phyloP scores from a whole-genome alignment of 2,888 invertebrate species.

The Pycnomerus fuliginosus region DNA sequence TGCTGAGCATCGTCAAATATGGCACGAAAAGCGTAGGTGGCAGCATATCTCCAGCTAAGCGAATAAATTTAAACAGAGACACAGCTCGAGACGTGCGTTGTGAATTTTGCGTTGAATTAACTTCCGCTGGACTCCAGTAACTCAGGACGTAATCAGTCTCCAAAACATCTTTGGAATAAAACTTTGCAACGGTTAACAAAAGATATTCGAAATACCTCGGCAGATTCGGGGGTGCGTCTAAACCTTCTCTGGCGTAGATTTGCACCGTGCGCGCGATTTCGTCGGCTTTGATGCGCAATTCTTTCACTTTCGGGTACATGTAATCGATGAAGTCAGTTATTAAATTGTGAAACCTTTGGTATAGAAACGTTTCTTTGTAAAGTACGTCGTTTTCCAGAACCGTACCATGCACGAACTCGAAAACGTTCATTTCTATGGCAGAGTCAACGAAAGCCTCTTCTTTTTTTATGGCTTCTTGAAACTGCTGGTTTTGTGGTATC shows the following conservation, averaged over 20 bases:
- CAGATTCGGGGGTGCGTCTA: conserved; percentile 73
- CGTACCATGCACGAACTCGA: conserved; percentile 74
- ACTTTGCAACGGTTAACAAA: conserved; percentile 72
- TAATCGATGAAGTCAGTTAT: conserved; percentile 90
- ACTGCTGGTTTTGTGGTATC: conserved; percentile 58
- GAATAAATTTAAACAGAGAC: conserved; percentile 86
- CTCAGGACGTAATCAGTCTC: conserved; percentile 70
- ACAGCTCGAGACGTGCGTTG: conserved; percentile 63
- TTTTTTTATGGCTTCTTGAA: conserved; percentile 64
- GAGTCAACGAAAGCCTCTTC: conserved; percentile 80
- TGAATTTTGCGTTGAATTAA: conserved; percentile 41
- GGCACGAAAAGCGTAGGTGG: conserved; percentile 82
- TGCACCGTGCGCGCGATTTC: conserved; percentile 81
- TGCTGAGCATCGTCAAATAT: conserved; percentile 83
- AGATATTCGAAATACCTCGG: conserved; percentile 82
- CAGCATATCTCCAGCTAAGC: conserved; percentile 82
- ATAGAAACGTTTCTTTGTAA: conserved; percentile 76
- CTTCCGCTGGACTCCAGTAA: conserved; percentile 75
- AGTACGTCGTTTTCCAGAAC: conserved; percentile 70
- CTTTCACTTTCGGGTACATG: conserved; percentile 89
- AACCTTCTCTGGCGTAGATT: conserved; percentile 62
- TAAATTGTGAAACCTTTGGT: conserved; percentile 78
- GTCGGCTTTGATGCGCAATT: conserved; percentile 80
- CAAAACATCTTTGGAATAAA: conserved; percentile 76
- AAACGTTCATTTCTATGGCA: conserved; percentile 76